Conservation (phyloP, 1,140 invertebrate genomes). For the Tetramorium alpestre region DNA sequence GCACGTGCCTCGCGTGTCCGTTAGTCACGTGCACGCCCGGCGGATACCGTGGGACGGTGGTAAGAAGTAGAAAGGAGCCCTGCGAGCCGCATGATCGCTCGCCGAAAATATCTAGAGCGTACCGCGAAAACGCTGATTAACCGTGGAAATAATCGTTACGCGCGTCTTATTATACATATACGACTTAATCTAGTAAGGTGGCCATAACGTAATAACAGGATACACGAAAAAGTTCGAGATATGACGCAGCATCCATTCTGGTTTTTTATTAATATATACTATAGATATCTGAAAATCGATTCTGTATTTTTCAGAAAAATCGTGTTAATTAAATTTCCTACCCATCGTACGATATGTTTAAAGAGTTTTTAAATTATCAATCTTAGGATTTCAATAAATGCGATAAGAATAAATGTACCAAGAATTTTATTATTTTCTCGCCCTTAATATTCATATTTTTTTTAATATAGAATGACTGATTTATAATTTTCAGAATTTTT, state of each 20-base stretch:
- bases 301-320: neutral
- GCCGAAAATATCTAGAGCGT: slow-evolving; percentile 28
- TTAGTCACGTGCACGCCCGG: slow-evolving; percentile 67
- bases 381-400: neutral
- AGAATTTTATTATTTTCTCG: neutral
- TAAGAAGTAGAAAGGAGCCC: slow-evolving; percentile 48
- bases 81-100: slow-evolving; percentile 33
- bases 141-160: neutral
- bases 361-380: neutral
- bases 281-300: neutral
- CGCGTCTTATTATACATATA: neutral
- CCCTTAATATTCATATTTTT: neutral
- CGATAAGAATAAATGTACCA: neutral
- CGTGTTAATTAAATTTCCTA: neutral
- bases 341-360: neutral
- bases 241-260: neutral
- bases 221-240: neutral
- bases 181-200: neutral
- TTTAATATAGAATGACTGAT: neutral
- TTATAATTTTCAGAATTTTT: neutral
- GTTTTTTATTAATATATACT: too few species aligned
- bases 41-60: slow-evolving; percentile 59
- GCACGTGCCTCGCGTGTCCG: slow-evolving; percentile 70
- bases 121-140: slow-evolving; percentile 18
- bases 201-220: slow-evolving; percentile 7